These are phyloP conservation scores for Pelusios castaneus DNA, from an alignment of 2,113 vertebrate genomes.

Conservation along the genomic window DNA sequence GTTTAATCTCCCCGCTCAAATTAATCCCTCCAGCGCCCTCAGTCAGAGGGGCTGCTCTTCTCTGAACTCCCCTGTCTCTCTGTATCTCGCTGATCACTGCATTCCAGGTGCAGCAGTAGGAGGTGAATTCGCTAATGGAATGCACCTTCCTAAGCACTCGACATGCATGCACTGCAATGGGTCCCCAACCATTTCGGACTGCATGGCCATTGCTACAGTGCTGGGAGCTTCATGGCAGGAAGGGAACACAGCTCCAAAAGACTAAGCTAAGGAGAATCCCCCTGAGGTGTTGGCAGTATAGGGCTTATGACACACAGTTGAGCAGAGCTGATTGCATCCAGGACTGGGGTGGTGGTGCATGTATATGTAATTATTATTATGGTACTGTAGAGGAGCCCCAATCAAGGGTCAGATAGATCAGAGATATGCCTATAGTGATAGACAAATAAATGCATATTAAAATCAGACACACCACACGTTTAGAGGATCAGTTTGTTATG, in stretches of 20 bases:
- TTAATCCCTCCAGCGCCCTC: background rate
- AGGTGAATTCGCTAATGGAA: background rate
- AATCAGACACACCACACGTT: background rate
- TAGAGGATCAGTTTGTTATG: background rate
- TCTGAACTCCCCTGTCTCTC: background rate
- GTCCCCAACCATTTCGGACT: background rate
- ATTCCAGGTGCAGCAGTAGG: background rate
- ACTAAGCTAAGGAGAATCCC: background rate
- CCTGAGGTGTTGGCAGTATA: background rate
- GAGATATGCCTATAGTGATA: background rate
- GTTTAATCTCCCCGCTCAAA: background rate
- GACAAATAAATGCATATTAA: background rate
- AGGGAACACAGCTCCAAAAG: background rate
- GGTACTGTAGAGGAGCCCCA: background rate
- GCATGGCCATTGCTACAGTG: background rate
- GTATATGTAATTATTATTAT: background rate
- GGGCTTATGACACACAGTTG: background rate
- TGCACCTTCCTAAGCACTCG: background rate
- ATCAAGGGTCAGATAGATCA: background rate
- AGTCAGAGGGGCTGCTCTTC: background rate
- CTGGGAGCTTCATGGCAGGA: background rate
- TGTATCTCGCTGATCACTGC: background rate
- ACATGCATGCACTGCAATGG: background rate
- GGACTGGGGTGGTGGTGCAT: background rate
- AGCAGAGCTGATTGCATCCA: background rate